Percentiles rank a stretch among this genome's conserved stretches.
These are phyloP conservation scores for Nasalis larvatus DNA, from an alignment of 2,113 vertebrate genomes.

Conservation along the genomic window DNA sequence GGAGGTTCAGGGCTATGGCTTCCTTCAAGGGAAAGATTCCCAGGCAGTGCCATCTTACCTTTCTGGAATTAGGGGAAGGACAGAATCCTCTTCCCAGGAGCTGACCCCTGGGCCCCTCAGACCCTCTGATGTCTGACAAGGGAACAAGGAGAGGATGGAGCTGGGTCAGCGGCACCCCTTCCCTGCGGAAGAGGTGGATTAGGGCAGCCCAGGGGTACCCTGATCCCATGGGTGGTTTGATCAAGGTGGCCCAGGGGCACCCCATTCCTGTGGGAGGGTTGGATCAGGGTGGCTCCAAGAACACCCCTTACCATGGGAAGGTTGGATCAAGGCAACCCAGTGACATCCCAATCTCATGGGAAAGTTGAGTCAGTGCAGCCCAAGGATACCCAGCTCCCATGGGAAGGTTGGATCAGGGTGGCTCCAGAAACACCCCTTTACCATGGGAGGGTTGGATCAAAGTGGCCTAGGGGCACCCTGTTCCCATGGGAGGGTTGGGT, in stretches of 20 bases:
- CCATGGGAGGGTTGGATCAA: too few species aligned
- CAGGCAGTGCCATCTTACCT: fast-evolving
- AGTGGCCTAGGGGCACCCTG: too few species aligned
- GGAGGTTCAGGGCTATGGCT: not conserved
- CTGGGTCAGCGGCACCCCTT: fast-evolving
- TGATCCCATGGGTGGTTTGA: too few species aligned
- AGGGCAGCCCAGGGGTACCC: too few species aligned
- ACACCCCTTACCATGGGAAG: not conserved
- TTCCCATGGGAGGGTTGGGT: too few species aligned
- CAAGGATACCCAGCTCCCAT: fast-evolving
- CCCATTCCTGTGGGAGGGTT: not conserved
- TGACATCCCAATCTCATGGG: not conserved
- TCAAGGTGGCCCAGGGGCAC: not conserved
- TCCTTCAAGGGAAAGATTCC: not conserved
- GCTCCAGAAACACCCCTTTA: too few species aligned
- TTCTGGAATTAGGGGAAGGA: not conserved
- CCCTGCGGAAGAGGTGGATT: not conserved
- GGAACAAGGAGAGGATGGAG: not conserved
- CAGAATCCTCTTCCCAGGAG: not conserved
- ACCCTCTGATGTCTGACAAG: not conserved
- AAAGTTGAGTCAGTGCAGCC: not conserved
- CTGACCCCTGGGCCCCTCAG: not conserved
- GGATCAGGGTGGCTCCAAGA: not conserved
- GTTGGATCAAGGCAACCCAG: not conserved
- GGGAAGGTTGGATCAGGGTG: not conserved